Base-by-base conservation (phyloP, 2,888 invertebrate genomes). In the Aproaerema taeniolella region DNA sequence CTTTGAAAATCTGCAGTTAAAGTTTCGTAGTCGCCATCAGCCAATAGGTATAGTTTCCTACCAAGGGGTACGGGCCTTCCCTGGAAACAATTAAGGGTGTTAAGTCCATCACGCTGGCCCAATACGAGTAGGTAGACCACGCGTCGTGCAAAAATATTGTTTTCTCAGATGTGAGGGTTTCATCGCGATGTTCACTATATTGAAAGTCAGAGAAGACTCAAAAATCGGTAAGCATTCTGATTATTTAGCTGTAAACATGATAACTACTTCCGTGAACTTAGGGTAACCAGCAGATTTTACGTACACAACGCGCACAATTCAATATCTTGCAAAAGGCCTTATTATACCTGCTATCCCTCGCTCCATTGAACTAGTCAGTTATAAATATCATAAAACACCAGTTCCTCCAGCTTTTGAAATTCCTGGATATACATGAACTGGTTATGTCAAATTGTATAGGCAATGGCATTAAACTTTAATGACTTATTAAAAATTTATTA, bases 211-310 rank as follows among this genome's bases (percentile, higher is more conserved):
- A 59, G 58, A 52, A 53, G 68, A 62, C 66, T 67, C 62, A 62
- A 65, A 60, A 63, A 64, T 66, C 72, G 81, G 80, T 81, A 81
- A 81, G 76, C 75, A 60, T 46, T 50, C 67, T 80, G 79, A 81
- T 81, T 81, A 81, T 81, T 72, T 74, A 67, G 64, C 67, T 73
- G 73, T 74, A 73, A 80, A 74, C 68, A 70, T 68, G 68, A 72
- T 67, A n/a, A n/a, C n/a, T n/a, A 76, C 70, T 80, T 80, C 78
- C 75, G 72, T 71, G 65, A 62, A 67, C 65, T 69, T 58, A 61
- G 53, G 56, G 13, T 30, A 37, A 14, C 30, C 10, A 24, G 52
- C 60, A 66, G 74, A 69, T 74, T 74, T n/a, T n/a, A n/a, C n/a
- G n/a, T 71, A 67, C 64, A 62, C 58, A 53, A 43, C 47, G 30